These are phyloP conservation scores for Varecia variegata DNA, from an alignment of 2,797 vertebrate species.

Conservation along the genomic window DNA sequence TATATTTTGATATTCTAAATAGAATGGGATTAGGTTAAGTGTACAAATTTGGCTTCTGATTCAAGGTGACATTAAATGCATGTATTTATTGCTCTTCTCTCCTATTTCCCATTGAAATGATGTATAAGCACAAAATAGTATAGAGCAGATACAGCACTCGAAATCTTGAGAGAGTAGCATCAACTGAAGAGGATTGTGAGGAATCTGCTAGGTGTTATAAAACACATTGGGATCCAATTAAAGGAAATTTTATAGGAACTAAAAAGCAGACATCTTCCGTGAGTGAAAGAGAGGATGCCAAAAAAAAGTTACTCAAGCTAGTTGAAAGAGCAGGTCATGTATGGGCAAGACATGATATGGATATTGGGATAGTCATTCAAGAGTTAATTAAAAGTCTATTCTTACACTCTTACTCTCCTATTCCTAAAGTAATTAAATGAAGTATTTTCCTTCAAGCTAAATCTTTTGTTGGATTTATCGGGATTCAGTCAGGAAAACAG, in stretches of 20 bases:
- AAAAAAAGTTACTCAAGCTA: too few species aligned
- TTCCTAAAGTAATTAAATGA: neutral
- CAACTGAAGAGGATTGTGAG: neutral
- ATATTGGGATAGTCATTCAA: neutral
- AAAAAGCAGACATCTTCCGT: neutral
- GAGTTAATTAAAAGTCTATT: neutral
- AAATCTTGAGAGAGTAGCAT: neutral
- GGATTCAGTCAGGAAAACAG: neutral
- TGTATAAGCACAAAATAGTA: neutral
- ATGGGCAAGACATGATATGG: accelerated
- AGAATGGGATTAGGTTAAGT: neutral
- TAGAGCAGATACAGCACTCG: neutral
- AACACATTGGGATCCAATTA: neutral
- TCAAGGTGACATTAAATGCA: neutral
- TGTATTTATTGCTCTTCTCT: neutral
- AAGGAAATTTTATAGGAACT: neutral
- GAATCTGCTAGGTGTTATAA: neutral
- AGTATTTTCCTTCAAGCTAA: neutral
- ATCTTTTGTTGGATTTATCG: neutral
- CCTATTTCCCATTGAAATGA: neutral
- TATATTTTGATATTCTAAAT: neutral
- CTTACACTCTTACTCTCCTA: neutral
- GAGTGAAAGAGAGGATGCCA: neutral
- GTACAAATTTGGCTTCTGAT: neutral
- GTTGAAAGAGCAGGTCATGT: neutral